Base-by-base conservation (phyloP, 2,113 vertebrate species). In the Grammomys surdaster region DNA sequence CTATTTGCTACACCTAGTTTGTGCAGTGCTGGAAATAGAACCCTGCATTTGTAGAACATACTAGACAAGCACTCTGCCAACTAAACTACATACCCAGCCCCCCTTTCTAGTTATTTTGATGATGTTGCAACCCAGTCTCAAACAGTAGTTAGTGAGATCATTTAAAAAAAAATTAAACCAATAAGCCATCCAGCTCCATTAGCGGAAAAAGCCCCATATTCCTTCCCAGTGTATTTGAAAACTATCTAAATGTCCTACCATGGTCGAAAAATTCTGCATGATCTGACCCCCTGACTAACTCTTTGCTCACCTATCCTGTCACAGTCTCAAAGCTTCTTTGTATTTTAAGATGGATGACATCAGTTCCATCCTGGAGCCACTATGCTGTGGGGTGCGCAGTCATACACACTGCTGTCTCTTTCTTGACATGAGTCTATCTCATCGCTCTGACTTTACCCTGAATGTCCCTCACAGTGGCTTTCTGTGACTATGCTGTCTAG, bases 141-240 rank as follows among this genome's bases (percentile, higher is more conserved):
- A n/a, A 85, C 0, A 70, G 26, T 11, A 85, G 88, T 20, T 16
- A 73, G 1, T 36, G 48, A 28, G 14, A 31, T 19, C 20, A 85
- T 70, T 63, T 36, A 8, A 10, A 88, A 93, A 93, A 63, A 93
- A 82, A 46, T 91, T 85, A 58, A 86, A 86, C 11, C 17, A 84
- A 43, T 86, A 48, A 69, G 3, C 43, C 51, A 36, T 75, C 60
- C 36, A 63, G 43, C 54, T 65, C 31, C 36, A 14, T 92, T 90
- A 78, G 54, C n/a, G 3, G 13, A 87, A 88, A 95, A 95, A 22
- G 14, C 2, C 8, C 16, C 36, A 43, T 51, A 10, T 40, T 56
- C 73, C 17, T 91, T 65, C 28, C 84, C 56, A 26, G 5, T 63
- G 11, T 33, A 76, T 58, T 87, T 73, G 58, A 65, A 78, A 95